Evolutionary conservation across 1,140 invertebrate genomes (phyloP), one percentile per base, ranked within the genome.

Genomic region (Cydia splendana): DNA sequence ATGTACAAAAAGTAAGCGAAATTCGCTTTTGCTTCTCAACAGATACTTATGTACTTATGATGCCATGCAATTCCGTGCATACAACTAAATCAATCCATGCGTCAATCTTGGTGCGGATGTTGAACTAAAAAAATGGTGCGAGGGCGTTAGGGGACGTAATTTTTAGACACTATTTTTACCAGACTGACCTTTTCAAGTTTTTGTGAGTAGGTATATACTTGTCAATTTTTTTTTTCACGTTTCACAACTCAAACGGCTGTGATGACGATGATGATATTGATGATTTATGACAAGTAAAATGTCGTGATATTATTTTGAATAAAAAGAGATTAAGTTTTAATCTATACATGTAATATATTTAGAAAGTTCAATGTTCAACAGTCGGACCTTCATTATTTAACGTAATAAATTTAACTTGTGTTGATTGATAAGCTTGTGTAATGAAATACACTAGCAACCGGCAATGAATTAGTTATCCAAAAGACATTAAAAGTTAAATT

Each of bases 91-190:
- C 13, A 13, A 51, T 13, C 15, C 53, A 7, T 57, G 53, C 53
- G 53, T 57, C n/a, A 57, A 57, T 57, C 15, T 57, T 57, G 53
- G 53, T 57, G n/a, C 53, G 53, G 53, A 57, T n/a, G n/a, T 57
- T n/a, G 53, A 57, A 18, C 5, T 20, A 57, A 18, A 57, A 57
- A 57, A 57, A n/a, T 13, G n/a, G 53, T 57, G 6, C 6, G 53
- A 48, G 6, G 53, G n/a, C 53, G n/a, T 57, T 57, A 57, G 45
- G 45, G 45, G 13, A 48, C 45, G 13, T 48, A 48, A 48, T 15
- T 48, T 13, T 4, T 48, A 48, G 12, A 13, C 45, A 42, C 38
- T 42, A 42, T 10, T 42, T 6, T 42, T 42, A 42, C 38, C 38
- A 42, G 38, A 2, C 38, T 10, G 7, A 48, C 45, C 2, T 15